A percentile compares a stretch with the other conserved stretches of the same genome.
Conservation (phyloP, 2,113 vertebrate genomes). For the Perca schrenkii region DNA sequence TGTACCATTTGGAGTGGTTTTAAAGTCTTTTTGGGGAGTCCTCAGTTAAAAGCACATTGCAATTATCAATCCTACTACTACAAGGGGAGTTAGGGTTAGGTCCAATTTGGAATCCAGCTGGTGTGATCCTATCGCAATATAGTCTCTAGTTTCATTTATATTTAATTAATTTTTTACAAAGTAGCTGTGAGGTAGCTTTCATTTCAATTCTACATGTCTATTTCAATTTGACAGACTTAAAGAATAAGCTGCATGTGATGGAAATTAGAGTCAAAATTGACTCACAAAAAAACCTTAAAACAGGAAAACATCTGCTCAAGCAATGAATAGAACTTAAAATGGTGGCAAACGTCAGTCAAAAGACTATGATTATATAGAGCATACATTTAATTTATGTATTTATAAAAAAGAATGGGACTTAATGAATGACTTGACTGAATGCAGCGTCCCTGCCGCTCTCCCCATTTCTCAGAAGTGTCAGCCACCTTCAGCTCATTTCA, state of each 20-base stretch:
- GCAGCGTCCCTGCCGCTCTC: conserved; percentile 4
- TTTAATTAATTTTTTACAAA: not conserved
- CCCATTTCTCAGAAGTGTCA: conserved; percentile 53
- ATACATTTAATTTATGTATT: conserved; percentile 30
- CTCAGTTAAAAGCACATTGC: too few species aligned
- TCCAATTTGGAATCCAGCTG: too few species aligned
- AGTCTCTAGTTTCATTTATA: conserved; percentile 5
- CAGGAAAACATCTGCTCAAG: conserved; percentile 37
- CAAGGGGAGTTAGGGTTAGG: too few species aligned
- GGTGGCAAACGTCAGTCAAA: conserved; percentile 8
- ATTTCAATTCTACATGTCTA: not conserved
- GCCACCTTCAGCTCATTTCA: conserved; percentile 28
- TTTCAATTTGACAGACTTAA: not conserved
- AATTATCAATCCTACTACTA: too few species aligned
- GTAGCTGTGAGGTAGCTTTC: conserved; percentile 25
- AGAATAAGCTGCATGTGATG: not conserved
- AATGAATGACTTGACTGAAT: conserved; percentile 37
- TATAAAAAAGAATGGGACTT: conserved; percentile 32
- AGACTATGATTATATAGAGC: conserved; percentile 8
- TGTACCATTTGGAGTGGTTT: too few species aligned
- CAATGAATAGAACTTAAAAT: conserved; percentile 8
- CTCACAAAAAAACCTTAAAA: conserved; percentile 9
- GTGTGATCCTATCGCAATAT: too few species aligned
- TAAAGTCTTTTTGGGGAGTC: too few species aligned
- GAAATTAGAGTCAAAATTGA: not conserved